Evolutionary conservation across 2,113 vertebrate genomes (phyloP), one percentile per base, ranked within the genome.

Genomic region (Erpornis zantholeuca): DNA sequence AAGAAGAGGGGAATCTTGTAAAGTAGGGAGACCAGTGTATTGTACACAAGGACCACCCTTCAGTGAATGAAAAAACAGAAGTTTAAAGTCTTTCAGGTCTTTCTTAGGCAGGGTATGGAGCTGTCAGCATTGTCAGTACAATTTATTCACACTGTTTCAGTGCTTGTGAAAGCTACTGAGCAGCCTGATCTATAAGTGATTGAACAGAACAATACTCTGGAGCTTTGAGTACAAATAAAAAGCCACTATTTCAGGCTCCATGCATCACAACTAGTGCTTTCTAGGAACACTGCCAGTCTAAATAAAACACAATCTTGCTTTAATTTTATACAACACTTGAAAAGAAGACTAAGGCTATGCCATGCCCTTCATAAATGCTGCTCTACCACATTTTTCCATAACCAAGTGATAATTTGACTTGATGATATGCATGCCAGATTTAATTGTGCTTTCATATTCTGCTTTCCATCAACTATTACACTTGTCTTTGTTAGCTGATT

Each of bases 111-210:
- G 95, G 9, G 72, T 90, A 77, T 92, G 89, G 87, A 95, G 79
- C 88, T 94, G 94, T 94, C 93, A 95, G 68, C 38, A 36, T 82
- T 94, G 89, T 94, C 92, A 88, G 90, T 85, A 86, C 84, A 94
- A 97, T 96, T 95, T 97, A 97, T 97, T 97, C 96, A 96, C 94
- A 82, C 78, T 82, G 72, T 95, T 97, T 88, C 84, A 94, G 93
- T 77, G 76, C 92, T 96, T 95, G 90, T 91, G 92, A 96, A 97
- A 96, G 92, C 91, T 96, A 92, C 91, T 77, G 92, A 95, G 84
- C 69, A 88, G 91, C 23, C 59, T 92, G 76, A 92, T 94, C 82
- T 93, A 89, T 91, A 96, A 92, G 88, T 86, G 92, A 92, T 82
- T 96, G 94, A 97, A 92, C 79, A 96, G 83, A 77, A 97, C 92